These are phyloP conservation scores for Pediacus dermestoides DNA, from an alignment of 2,888 invertebrate species.

Conservation along the genomic window DNA sequence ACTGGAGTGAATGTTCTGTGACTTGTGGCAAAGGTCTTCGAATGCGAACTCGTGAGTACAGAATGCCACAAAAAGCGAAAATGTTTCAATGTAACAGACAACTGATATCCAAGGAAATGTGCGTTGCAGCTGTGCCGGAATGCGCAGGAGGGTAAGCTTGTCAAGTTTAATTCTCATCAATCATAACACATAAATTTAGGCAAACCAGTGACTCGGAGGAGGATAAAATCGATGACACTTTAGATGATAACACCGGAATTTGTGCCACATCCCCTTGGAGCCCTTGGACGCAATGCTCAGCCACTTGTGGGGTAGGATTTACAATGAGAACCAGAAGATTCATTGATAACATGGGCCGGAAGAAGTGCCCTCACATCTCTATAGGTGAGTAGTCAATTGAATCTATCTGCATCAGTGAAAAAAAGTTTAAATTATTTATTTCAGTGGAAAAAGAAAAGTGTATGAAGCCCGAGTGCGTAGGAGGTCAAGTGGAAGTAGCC, in stretches of 20 bases:
- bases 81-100: constrained; percentile 69
- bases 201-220: constrained; percentile 25
- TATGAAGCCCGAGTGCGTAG: constrained; percentile 66
- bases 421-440: constrained; percentile 9
- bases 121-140: constrained; percentile 71
- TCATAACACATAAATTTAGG: constrained; percentile 3
- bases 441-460: constrained; percentile 77
- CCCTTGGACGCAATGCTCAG: constrained; percentile 82
- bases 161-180: constrained; percentile 1
- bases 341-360: constrained; percentile 69
- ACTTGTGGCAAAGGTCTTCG: constrained; percentile 84
- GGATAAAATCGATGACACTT: constrained; percentile 34
- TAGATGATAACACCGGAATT: constrained; percentile 48
- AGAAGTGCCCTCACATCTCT: constrained; percentile 75
- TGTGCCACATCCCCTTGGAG: constrained; percentile 74
- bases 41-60: constrained; percentile 71
- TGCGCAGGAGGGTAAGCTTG: constrained; percentile 64
- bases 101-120: constrained; percentile 86
- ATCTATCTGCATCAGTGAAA: not conserved
- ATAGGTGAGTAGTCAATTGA: constrained; percentile 48
- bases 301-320: constrained; percentile 76
- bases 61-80: constrained; percentile 67
- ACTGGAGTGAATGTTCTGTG: constrained; percentile 80
- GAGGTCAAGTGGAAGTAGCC: constrained; percentile 48
- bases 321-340: constrained; percentile 73